phyloP scores from a whole-genome alignment of 2,888 invertebrate genomes.

The Anodontia alba region DNA sequence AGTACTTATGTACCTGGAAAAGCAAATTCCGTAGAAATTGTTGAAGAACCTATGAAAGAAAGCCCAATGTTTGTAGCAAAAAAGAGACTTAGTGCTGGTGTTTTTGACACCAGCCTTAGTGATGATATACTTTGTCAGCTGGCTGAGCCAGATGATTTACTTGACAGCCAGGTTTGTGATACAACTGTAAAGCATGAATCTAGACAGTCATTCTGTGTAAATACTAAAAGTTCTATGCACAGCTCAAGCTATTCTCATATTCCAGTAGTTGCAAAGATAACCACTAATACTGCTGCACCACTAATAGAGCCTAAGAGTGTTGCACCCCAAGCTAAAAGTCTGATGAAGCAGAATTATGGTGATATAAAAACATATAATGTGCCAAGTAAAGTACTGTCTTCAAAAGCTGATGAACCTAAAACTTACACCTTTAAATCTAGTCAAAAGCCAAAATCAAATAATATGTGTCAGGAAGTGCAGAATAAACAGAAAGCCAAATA shows the following conservation, averaged over 20 bases:
- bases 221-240: neutral
- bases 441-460: slow-evolving; percentile 23
- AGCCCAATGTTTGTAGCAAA: slow-evolving; percentile 2
- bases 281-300: neutral
- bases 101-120: slow-evolving; percentile 70
- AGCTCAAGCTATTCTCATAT: neutral
- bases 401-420: neutral
- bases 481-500: neutral
- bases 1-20: neutral
- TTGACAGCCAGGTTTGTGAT: slow-evolving; percentile 64
- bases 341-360: neutral
- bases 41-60: neutral
- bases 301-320: neutral
- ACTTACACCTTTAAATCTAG: slow-evolving; percentile 19
- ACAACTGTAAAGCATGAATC: neutral
- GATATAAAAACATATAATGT: neutral
- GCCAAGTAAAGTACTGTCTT: neutral
- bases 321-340: neutral
- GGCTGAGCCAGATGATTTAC: slow-evolving; percentile 70
- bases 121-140: slow-evolving; percentile 75
- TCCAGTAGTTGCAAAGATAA: neutral
- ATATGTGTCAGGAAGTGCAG: neutral
- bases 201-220: neutral
- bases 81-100: neutral
- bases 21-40: neutral